A percentile compares a stretch with the other conserved stretches of the same genome.
Evolutionary conservation across 1,140 invertebrate genomes (phyloP).

Genomic region (Drosophila ercepeae): DNA sequence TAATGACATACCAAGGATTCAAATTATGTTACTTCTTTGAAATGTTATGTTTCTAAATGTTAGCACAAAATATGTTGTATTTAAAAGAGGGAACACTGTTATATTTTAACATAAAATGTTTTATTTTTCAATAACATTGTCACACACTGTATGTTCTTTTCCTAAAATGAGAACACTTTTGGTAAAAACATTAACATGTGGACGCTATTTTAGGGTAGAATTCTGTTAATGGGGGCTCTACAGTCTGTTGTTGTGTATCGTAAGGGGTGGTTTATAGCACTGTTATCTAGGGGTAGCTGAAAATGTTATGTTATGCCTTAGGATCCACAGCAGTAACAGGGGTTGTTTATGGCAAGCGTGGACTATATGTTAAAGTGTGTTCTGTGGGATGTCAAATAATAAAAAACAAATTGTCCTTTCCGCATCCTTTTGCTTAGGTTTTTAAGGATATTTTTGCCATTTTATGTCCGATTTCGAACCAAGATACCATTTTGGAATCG

Average conservation of each 20-base stretch:
- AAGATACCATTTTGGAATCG: no score
- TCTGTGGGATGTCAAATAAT: background rate
- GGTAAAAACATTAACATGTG: background rate
- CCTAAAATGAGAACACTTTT: constrained; percentile 49
- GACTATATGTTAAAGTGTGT: background rate
- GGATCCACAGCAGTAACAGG: background rate
- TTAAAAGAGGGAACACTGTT: background rate
- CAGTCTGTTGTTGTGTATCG: background rate
- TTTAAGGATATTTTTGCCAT: no score
- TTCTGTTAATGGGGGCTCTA: background rate
- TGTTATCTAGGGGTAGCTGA: background rate
- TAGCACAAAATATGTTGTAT: background rate
- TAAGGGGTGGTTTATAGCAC: background rate
- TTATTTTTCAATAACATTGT: background rate
- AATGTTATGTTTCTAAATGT: background rate
- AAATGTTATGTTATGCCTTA: background rate
- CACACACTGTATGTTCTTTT: background rate
- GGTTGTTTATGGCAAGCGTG: background rate
- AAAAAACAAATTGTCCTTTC: background rate
- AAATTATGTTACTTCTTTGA: background rate
- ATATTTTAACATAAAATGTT: background rate
- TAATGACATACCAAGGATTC: constrained; percentile 51
- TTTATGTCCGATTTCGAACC: no score
- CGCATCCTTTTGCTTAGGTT: no score
- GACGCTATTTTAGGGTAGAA: background rate